Evolutionary conservation across 2,888 invertebrate genomes (phyloP), one percentile per base, ranked within the genome.

Genomic region (Apodemia mormo): DNA sequence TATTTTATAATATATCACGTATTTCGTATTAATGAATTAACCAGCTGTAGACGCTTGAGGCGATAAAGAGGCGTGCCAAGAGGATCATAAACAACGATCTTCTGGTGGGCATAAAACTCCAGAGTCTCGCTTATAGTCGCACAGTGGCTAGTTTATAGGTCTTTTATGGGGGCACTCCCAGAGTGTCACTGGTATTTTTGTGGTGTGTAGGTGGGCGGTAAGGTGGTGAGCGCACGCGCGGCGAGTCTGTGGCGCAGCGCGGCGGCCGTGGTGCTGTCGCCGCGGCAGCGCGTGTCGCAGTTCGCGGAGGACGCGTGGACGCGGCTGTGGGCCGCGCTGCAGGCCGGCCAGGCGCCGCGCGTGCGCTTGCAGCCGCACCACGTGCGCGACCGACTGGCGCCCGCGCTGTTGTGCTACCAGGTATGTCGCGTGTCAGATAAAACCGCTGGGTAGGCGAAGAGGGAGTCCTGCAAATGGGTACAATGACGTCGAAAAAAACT

Each of bases 231-330:
- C 73, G 95, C 97, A 65, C 95, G 95, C 2, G 90, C 96, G 75
- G 97, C 97, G 87, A 95, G 95, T 76, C 89, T 97, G 68, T 97
- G 96, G 95, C 97, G 96, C 82, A 96, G 97, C 12, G 95, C 96
- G 61, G 76, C 74, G 65, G 75, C 78, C 37, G 97, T 97, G 95
- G 92, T 98, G 67, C 89, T 97, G 68, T 96, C 97, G 3, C 97
- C 97, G 1, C 96, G 97, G 70, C 97, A 97, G 86, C 94, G 97
- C 73, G 94, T 97, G 66, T 95, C 96, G n/a, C 97, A 97, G 71
- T 97, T 97, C 86, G 94, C 96, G 68, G 95, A 95, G 74, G 97
- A 97, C 86, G 94, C 96, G 79, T 97, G 97, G 97, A 97, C 97
- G 58, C 94, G 96, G 74, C 88, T 97, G 76, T 97, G 97, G 97